Conservation (phyloP, 2,113 vertebrate genomes). For the Anarrhichthys ocellatus region DNA sequence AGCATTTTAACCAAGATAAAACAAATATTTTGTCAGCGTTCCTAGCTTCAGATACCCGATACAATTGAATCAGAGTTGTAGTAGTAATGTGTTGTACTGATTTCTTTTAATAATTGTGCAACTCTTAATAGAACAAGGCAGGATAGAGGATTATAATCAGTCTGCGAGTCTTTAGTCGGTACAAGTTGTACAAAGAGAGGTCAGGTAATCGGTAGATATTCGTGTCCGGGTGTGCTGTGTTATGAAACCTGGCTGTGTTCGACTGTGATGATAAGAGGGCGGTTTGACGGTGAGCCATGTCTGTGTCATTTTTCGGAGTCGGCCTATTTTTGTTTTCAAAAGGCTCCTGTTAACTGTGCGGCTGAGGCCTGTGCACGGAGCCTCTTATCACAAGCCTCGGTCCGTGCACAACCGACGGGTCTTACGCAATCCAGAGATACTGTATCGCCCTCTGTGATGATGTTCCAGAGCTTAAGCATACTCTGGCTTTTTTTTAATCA, state of each 20-base stretch:
- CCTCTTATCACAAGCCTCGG: constrained; percentile 38
- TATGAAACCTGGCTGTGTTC: not conserved
- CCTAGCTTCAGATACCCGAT: not conserved
- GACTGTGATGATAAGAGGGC: not conserved
- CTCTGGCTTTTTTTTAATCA: constrained; percentile 24
- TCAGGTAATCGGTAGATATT: not conserved
- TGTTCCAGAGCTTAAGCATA: constrained; percentile 24
- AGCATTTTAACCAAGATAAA: not conserved
- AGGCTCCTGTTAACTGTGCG: constrained; percentile 46
- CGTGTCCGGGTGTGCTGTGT: not conserved
- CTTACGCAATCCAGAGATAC: constrained; percentile 55
- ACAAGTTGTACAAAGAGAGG: not conserved
- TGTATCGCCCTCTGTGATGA: constrained; percentile 42
- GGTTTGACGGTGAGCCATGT: constrained; percentile 2
- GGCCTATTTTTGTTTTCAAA: constrained; percentile 57
- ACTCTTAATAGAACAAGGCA: not conserved
- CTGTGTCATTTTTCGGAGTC: constrained; percentile 44
- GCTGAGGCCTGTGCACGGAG: constrained; percentile 19
- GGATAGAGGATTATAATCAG: not conserved
- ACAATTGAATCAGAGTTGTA: no score
- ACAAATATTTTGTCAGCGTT: not conserved
- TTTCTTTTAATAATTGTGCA: not conserved
- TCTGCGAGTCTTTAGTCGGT: not conserved
- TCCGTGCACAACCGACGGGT: not conserved
- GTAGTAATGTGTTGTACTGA: not conserved